A percentile compares a stretch with the other conserved stretches of the same genome.
Conservation (phyloP, 2,797 vertebrate species). For the Channa striata region DNA sequence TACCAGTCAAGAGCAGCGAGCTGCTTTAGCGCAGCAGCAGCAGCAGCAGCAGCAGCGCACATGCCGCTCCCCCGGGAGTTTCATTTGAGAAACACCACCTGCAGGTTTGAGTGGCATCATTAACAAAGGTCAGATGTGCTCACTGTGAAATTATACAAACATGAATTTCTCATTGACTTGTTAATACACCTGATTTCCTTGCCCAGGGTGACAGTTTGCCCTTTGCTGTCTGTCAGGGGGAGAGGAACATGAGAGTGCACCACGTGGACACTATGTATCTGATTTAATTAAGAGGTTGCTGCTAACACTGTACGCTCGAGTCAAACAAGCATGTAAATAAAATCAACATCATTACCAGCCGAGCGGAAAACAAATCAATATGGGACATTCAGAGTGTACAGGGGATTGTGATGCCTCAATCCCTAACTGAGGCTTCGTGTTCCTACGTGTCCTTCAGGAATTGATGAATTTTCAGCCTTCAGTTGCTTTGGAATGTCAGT, state of each 20-base stretch:
- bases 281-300: constrained; percentile 71
- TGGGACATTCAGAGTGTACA: constrained; percentile 7
- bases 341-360: constrained; percentile 53
- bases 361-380: constrained; percentile 58
- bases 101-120: constrained; percentile 80
- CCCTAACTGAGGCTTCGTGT: background rate
- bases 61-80: constrained; percentile 53
- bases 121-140: constrained; percentile 82
- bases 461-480: constrained; percentile 5
- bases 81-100: constrained; percentile 76
- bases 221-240: constrained; percentile 66
- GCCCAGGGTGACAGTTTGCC: constrained; percentile 64
- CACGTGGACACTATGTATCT: constrained; percentile 44
- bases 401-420: constrained; percentile 25
- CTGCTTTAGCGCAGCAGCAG: constrained; percentile 5
- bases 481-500: background rate
- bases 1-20: too few species aligned
- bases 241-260: constrained; percentile 6
- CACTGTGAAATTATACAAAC: constrained; percentile 80
- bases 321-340: constrained; percentile 69
- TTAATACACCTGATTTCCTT: constrained; percentile 79
- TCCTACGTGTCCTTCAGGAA: constrained; percentile 15
- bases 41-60: constrained; percentile 24
- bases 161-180: constrained; percentile 79
- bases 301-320: constrained; percentile 53